phyloP scores from a whole-genome alignment of 2,888 invertebrate species.

The Limnephilus marmoratus region DNA sequence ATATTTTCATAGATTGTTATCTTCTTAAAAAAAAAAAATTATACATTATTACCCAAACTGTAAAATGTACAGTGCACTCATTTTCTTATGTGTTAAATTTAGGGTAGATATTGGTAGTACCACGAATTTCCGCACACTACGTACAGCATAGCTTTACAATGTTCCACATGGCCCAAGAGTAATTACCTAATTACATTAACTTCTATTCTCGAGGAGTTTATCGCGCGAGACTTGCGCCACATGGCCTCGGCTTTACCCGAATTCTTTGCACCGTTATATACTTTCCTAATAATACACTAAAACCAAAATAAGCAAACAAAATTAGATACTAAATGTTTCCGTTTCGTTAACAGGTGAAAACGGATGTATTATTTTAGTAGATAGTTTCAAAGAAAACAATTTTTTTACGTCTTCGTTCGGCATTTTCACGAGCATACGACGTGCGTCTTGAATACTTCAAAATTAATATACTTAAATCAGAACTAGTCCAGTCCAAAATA shows the following conservation, averaged over 20 bases:
- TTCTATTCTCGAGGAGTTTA: not conserved
- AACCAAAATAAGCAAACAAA: not conserved
- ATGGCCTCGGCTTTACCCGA: not conserved
- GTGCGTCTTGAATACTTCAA: too few species aligned
- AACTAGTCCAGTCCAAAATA: too few species aligned
- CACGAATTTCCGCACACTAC: not conserved
- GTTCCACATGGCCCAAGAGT: not conserved
- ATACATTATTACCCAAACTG: too few species aligned
- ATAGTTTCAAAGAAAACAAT: too few species aligned
- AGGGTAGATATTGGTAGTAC: too few species aligned
- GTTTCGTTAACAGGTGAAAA: not conserved
- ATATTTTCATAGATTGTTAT: too few species aligned
- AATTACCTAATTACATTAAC: not conserved
- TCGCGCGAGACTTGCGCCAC: not conserved
- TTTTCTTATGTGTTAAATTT: too few species aligned
- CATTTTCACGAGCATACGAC: too few species aligned
- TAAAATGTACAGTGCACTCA: too few species aligned
- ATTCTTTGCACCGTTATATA: not conserved
- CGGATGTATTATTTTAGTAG: not conserved
- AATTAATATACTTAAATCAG: too few species aligned
- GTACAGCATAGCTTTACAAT: not conserved
- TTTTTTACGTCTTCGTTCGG: too few species aligned
- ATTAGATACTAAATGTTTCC: not conserved
- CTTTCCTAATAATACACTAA: not conserved
- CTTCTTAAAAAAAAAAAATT: too few species aligned